Evolutionary conservation across 2,888 invertebrate species (phyloP).

Genomic region (Zeuzera pyrina): DNA sequence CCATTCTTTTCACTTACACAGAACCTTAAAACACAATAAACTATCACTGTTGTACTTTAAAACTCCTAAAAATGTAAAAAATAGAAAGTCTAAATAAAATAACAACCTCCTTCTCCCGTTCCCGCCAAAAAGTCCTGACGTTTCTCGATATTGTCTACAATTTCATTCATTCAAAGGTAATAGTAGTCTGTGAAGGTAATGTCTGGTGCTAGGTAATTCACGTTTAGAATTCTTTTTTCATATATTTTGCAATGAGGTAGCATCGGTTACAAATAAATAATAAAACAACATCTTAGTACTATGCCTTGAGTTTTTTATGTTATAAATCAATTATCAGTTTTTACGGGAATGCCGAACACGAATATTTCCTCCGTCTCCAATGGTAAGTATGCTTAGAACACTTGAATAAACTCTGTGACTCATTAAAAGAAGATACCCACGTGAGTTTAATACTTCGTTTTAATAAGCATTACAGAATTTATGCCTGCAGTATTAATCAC

Average conservation of each 20-base stretch:
- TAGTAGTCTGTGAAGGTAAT: conserved; percentile 33
- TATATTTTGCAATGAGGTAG: conserved; percentile 59
- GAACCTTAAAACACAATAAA: no score
- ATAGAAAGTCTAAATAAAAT: no score
- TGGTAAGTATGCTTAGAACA: conserved; percentile 44
- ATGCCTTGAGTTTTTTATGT: conserved; percentile 61
- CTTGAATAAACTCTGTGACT: conserved; percentile 36
- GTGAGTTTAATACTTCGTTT: no score
- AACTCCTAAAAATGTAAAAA: no score
- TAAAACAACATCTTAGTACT: conserved; percentile 46
- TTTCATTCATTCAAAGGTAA: conserved; percentile 21
- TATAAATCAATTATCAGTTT: conserved; percentile 33
- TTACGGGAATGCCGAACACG: conserved; percentile 62
- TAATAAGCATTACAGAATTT: no score
- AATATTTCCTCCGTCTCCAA: conserved; percentile 55
- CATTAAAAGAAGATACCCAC: conserved; percentile 11
- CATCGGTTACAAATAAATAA: conserved; percentile 33
- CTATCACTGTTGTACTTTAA: no score
- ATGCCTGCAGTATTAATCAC: no score
- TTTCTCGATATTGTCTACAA: conserved; percentile 21
- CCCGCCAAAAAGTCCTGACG: conserved; percentile 18
- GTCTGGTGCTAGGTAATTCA: conserved; percentile 35
- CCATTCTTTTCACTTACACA: no score
- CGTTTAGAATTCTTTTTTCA: conserved; percentile 25
- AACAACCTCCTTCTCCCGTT: no score